Percentiles rank a stretch among this genome's conserved stretches.
These are phyloP conservation scores for Drosophila pseudoobscura DNA, from an alignment of 1,140 invertebrate species.

Conservation along the genomic window DNA sequence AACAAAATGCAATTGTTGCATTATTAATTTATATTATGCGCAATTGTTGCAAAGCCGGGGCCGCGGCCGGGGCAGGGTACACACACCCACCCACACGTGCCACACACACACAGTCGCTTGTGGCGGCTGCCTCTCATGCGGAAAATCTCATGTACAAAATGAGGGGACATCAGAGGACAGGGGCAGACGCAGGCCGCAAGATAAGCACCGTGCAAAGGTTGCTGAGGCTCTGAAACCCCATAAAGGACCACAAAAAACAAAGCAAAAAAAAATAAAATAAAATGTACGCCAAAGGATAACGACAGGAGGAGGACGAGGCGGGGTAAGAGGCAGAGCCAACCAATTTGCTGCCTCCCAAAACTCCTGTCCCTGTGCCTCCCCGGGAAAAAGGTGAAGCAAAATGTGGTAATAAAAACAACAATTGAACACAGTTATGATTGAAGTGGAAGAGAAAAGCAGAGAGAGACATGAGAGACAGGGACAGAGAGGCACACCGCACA, in stretches of 20 bases:
- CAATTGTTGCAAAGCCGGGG: constrained; percentile 61
- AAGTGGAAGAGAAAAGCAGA: constrained; percentile 66
- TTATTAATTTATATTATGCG: constrained; percentile 82
- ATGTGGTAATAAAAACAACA: constrained; percentile 80
- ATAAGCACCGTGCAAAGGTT: constrained; percentile 70
- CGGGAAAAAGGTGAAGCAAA: constrained; percentile 71
- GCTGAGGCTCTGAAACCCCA: constrained; percentile 47
- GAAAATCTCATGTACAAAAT: constrained; percentile 60
- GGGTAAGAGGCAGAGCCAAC: constrained; percentile 48
- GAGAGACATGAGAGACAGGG: constrained; percentile 5
- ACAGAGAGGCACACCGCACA: background rate
- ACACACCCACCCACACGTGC: background rate
- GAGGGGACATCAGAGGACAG: constrained; percentile 24
- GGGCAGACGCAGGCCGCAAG: constrained; percentile 42
- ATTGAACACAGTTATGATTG: constrained; percentile 81
- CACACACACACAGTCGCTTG: constrained; percentile 19
- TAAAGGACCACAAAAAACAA: constrained; percentile 41
- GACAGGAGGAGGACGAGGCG: constrained; percentile 7
- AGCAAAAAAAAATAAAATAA: constrained; percentile 16
- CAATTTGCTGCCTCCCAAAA: constrained; percentile 54
- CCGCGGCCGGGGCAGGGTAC: background rate
- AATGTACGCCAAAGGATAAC: constrained; percentile 35
- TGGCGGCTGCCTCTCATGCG: constrained; percentile 51
- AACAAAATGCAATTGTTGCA: constrained; percentile 80
- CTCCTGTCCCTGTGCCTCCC: constrained; percentile 29